These are phyloP conservation scores for Pteropus rufus DNA, from an alignment of 2,797 vertebrate genomes.

Conservation along the genomic window DNA sequence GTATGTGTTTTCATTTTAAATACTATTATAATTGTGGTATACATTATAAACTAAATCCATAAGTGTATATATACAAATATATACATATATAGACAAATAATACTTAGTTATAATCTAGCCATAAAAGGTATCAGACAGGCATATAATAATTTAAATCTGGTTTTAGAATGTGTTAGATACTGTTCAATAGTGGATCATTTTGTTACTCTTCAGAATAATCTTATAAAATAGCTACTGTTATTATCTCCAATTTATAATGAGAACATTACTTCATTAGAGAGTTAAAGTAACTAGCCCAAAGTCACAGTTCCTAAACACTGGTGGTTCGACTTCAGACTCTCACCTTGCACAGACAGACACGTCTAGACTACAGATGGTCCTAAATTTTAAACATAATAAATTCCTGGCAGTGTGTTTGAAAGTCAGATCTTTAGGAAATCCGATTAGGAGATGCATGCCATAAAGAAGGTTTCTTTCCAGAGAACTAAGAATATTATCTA, in stretches of 20 bases:
- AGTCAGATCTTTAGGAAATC: background rate
- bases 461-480: background rate
- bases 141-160: background rate
- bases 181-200: background rate
- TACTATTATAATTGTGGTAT: background rate
- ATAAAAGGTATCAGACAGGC: background rate
- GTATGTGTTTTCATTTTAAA: background rate
- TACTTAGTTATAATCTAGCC: background rate
- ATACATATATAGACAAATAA: background rate
- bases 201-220: background rate
- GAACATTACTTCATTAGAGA: background rate
- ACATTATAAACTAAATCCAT: background rate
- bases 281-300: background rate
- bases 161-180: background rate
- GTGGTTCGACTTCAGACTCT: background rate
- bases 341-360: background rate
- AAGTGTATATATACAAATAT: background rate
- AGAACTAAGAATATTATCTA: background rate
- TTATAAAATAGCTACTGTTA: background rate
- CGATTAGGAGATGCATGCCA: background rate
- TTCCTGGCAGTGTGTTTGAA: background rate
- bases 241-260: background rate
- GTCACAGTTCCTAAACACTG: background rate
- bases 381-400: background rate
- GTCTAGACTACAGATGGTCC: background rate